Base-by-base conservation (phyloP, 2,113 vertebrate genomes). In the Myotis lucifugus region DNA sequence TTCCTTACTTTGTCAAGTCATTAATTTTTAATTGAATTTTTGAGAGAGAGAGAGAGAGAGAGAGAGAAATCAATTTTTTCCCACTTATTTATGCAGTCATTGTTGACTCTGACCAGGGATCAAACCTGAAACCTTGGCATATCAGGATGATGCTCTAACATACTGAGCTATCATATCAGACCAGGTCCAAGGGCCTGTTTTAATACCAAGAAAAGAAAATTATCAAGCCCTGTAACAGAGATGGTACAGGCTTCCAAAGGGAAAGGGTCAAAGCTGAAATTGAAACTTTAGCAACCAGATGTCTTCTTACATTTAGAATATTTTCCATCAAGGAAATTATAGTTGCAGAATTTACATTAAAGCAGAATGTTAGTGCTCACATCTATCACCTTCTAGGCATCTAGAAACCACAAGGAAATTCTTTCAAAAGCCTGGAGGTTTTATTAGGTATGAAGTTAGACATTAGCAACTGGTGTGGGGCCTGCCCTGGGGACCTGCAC, bases 401-500 rank as follows among this genome's bases (percentile, higher is more conserved):
- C 73, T 73, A 69, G 81, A 93, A 88, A 70, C 83, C n/a, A 93
- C 54, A 93, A 64, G 21, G 17, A 77, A 93, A 89, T 34, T 88
- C 2, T 85, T 74, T 84, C 54, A 42, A 67, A 54, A 82, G 2
- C n/a, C 1, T 77, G 11, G 23, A 12, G 11, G 8, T 27, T 61
- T 61, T 61, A 23, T 61, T 61, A 61, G 25, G 59, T 27, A 61
- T 11, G 59, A 61, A 61, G 59, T 61, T 61, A 61, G 25, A 27
- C 25, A 27, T 61, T 9, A 61, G 59, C 23, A 61, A 61, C 59
- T 61, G 59, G 25, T 61, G 59, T 5, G 10, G 59, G 56, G 56
- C 56, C 56, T 59, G 54, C 56, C 8, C 56, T 59, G 56, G 23
- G 23, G 59, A 61, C 25, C 23, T 61, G 59, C 59, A 27, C 23